These are phyloP conservation scores for Drosophila percnosoma DNA, from an alignment of 2,888 invertebrate species.

Conservation along the genomic window DNA sequence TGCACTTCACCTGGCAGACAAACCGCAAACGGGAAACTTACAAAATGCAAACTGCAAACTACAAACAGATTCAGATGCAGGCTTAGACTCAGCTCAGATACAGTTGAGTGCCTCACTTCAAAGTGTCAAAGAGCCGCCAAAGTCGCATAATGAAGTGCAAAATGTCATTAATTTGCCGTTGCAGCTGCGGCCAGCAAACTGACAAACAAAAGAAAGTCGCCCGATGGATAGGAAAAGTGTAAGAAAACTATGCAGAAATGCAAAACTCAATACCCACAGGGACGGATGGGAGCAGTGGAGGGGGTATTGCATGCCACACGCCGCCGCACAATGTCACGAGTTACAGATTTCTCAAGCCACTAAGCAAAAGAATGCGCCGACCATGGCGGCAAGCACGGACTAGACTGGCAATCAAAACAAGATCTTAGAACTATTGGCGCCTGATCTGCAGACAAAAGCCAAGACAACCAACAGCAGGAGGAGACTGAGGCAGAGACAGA, in stretches of 20 bases:
- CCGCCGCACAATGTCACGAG: constrained; percentile 76
- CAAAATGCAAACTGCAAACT: constrained; percentile 9
- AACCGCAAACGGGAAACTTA: constrained; percentile 53
- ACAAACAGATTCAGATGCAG: constrained; percentile 24
- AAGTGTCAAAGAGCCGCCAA: constrained; percentile 78
- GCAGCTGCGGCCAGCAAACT: constrained; percentile 61
- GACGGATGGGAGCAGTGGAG: neutral
- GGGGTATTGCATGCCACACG: constrained; percentile 62
- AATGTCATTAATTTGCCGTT: constrained; percentile 80
- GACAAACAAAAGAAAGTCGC: constrained; percentile 69
- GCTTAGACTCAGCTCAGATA: constrained; percentile 41
- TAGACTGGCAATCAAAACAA: constrained; percentile 77
- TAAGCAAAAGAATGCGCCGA: constrained; percentile 67
- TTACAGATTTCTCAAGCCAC: constrained; percentile 79
- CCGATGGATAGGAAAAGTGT: constrained; percentile 61
- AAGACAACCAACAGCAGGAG: constrained; percentile 21
- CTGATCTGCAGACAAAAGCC: constrained; percentile 64
- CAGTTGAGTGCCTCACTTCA: constrained; percentile 80
- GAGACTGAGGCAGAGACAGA: constrained; percentile 6
- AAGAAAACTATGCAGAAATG: constrained; percentile 75
- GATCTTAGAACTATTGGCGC: constrained; percentile 84
- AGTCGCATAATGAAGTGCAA: constrained; percentile 81
- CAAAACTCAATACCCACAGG: constrained; percentile 51
- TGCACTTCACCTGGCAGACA: constrained; percentile 72
- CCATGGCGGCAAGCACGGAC: constrained; percentile 29